Evolutionary conservation across 2,888 invertebrate genomes (phyloP), one percentile per base, ranked within the genome.

Genomic region (Hirtodrosophila alboralis): DNA sequence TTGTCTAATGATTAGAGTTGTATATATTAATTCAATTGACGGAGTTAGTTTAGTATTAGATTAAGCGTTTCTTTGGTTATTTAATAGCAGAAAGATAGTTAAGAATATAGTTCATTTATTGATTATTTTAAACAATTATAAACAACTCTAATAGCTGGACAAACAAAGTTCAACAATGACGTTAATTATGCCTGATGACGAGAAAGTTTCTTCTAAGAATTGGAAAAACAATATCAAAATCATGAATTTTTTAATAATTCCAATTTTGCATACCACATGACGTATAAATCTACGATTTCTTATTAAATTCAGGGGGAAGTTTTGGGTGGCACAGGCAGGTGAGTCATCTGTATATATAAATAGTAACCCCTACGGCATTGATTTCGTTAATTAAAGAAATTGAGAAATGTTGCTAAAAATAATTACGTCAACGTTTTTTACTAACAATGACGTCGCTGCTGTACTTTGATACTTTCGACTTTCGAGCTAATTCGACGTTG

Each of bases 401-500:
- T n/a, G 40, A 44, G 57, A 31, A 18, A 3, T 18, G 3, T 18
- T 18, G 18, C 18, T n/a, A n/a, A 18, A 4, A 4, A 18, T 18
- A 27, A 31, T 63, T 58, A 51, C 69, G 64, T 76, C 61, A 57
- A 34, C 23, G 27, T 2, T 23, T 28, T 33, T 13, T 33, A 14
- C 36, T 5, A 38, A 37, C 30, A 26, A 58, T 59, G 59, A 51
- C 60, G 52, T 52, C 63, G 45, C 6, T 18, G 1, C 1, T 58
- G 85, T 60, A 77, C 77, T 84, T 77, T 80, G 74, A 26, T 36
- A 47, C 37, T 18, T 5, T 6, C 41, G 45, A 66, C 44, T 18
- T 5, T 13, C 33, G 45, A 53, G 41, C 41, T 10, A n/a, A 16
- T 41, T 27, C 8, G 33, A 38, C 26, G 41, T 38, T 14, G 21